Evolutionary conservation across 1,140 invertebrate species (phyloP).

Genomic region (Araneus ventricosus): DNA sequence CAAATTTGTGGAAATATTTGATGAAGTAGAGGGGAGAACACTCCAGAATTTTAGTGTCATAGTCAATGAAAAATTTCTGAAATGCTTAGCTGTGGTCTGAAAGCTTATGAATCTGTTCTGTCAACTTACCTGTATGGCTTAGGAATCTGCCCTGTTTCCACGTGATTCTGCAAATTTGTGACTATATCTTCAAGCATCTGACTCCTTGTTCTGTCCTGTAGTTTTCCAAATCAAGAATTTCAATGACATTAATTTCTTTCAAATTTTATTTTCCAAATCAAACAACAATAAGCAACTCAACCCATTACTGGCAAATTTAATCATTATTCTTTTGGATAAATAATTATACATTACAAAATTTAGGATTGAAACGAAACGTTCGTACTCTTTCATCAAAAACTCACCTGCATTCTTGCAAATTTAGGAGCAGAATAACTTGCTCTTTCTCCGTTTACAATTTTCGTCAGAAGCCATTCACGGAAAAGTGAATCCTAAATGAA

Average conservation of each 20-base stretch:
- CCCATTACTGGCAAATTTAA: too few relatives aligned
- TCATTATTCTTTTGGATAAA: too few relatives aligned
- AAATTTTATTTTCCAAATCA: too few relatives aligned
- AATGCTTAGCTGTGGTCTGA: too few relatives aligned
- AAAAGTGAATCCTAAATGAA: slow-evolving; percentile 93
- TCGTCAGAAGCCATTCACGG: slow-evolving; percentile 95
- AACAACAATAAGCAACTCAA: too few relatives aligned
- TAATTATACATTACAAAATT: too few relatives aligned
- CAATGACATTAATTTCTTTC: neutral
- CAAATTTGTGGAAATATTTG: too few relatives aligned
- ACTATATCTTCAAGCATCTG: slow-evolving; percentile 97
- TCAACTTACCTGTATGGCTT: slow-evolving; percentile 87
- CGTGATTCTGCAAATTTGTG: slow-evolving; percentile 95
- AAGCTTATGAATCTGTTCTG: too few relatives aligned
- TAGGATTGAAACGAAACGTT: neutral
- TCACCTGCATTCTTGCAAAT: slow-evolving; percentile 92
- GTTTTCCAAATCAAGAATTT: neutral
- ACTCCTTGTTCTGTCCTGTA: slow-evolving; percentile 90
- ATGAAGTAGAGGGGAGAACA: too few relatives aligned
- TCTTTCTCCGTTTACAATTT: slow-evolving; percentile 99
- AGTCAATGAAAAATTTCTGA: too few relatives aligned
- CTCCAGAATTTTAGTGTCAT: too few relatives aligned
- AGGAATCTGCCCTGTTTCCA: slow-evolving; percentile 96
- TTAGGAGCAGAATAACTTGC: slow-evolving; percentile 97
- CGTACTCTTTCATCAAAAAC: neutral